Conservation (phyloP, 2,797 vertebrate genomes). For the Phoeniculus purpureus region DNA sequence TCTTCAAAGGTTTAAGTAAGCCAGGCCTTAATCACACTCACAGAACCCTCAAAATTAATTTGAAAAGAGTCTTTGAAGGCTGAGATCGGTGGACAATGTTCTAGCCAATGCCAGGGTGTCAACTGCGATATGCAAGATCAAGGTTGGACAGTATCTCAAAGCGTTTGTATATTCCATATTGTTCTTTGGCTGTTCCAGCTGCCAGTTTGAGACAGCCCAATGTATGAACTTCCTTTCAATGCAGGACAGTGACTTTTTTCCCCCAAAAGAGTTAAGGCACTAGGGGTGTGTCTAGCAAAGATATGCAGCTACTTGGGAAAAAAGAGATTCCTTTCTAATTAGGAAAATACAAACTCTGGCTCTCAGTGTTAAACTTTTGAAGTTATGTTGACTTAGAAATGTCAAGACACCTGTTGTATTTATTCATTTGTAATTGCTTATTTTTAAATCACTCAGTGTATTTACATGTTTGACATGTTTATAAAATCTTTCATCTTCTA, state of each 20-base stretch:
- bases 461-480: neutral
- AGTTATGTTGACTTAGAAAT: neutral
- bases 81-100: neutral
- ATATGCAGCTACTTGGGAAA: neutral
- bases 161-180: neutral
- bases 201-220: neutral
- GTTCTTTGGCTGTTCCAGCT: neutral
- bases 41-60: neutral
- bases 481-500: neutral
- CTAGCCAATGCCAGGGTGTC: neutral
- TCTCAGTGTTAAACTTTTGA: neutral
- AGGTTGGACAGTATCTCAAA: neutral
- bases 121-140: neutral
- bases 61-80: neutral
- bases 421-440: neutral
- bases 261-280: neutral
- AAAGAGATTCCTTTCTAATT: neutral
- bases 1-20: neutral
- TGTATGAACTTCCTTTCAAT: neutral
- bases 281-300: neutral
- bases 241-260: neutral
- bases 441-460: neutral
- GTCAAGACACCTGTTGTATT: neutral
- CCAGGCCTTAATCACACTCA: neutral
- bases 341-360: neutral